A percentile compares a stretch with the other conserved stretches of the same genome.
Evolutionary conservation across 1,140 invertebrate species (phyloP).

Genomic region (Lithobius niger): DNA sequence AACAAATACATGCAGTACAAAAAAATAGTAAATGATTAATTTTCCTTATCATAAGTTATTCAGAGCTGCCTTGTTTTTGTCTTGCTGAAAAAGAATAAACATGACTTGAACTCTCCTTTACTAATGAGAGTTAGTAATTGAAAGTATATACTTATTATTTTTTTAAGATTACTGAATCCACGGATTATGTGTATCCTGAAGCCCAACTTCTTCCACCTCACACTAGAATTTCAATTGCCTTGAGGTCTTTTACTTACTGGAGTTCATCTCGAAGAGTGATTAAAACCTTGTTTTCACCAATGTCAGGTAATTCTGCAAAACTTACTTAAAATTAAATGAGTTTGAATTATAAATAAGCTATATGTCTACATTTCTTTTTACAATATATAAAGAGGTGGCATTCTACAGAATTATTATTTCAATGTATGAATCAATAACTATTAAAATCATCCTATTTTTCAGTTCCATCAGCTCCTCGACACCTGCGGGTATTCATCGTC

Average conservation of each 20-base stretch:
- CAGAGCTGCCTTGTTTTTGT: too few species aligned
- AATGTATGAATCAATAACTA: neutral
- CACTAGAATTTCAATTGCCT: conserved; percentile 47
- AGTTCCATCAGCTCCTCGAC: conserved; percentile 51
- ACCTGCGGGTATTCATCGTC: conserved; percentile 52
- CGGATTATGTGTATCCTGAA: conserved; percentile 33
- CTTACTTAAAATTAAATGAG: too few species aligned
- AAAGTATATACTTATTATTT: conserved; percentile 9
- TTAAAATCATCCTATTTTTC: conserved; percentile 38
- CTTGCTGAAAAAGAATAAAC: too few species aligned
- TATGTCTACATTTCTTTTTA: too few species aligned
- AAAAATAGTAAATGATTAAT: too few species aligned
- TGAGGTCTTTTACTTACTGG: conserved; percentile 73
- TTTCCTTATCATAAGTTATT: too few species aligned
- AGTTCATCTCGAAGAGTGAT: conserved; percentile 46
- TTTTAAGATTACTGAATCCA: conserved; percentile 19
- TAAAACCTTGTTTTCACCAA: conserved; percentile 24
- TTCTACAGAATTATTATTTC: neutral
- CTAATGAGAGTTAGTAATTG: too few species aligned
- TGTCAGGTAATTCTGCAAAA: conserved; percentile 30
- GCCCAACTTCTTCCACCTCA: conserved; percentile 46
- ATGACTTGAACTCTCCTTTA: too few species aligned
- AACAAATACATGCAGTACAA: too few species aligned
- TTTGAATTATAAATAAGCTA: too few species aligned
- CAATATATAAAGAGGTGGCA: too few species aligned